phyloP scores from a whole-genome alignment of 2,888 invertebrate genomes.

The Mimas tiliae region DNA sequence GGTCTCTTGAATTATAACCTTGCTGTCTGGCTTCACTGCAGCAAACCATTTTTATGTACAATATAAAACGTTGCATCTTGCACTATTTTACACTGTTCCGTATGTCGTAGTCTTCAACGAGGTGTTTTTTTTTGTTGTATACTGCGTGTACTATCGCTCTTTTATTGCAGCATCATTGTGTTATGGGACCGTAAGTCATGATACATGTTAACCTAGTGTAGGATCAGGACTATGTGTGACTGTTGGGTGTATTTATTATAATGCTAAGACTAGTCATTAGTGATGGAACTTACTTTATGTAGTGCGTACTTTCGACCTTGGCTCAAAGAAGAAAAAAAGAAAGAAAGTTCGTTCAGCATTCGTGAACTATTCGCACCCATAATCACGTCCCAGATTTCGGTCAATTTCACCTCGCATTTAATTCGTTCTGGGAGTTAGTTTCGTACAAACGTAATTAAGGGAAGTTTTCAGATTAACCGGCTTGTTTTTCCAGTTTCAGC shows the following conservation, averaged over 20 bases:
- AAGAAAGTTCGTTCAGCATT: not conserved
- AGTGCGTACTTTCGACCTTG: too few relatives aligned
- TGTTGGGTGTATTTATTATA: too few relatives aligned
- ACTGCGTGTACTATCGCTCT: not conserved
- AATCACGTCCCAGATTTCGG: conserved; percentile 67
- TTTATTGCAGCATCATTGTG: not conserved
- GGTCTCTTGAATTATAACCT: not conserved
- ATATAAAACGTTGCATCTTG: conserved; percentile 16
- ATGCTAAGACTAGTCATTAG: too few relatives aligned
- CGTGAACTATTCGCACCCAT: conserved; percentile 38
- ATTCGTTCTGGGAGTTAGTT: conserved; percentile 81
- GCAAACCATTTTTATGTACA: conserved; percentile 5
- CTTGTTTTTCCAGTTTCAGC: conserved; percentile 73
- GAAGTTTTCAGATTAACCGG: conserved; percentile 80
- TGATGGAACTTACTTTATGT: too few relatives aligned
- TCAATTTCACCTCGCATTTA: conserved; percentile 70
- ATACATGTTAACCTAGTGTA: too few relatives aligned
- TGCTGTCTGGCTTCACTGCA: not conserved
- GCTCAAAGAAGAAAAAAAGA: not conserved
- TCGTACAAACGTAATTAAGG: conserved; percentile 77
- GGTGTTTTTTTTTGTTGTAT: not conserved
- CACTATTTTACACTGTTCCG: conserved; percentile 4
- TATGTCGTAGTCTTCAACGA: not conserved
- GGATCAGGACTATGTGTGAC: too few relatives aligned
- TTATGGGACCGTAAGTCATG: too few relatives aligned